These are phyloP conservation scores for Enteromius paludinosus DNA, from an alignment of 2,797 vertebrate species.

Conservation along the genomic window DNA sequence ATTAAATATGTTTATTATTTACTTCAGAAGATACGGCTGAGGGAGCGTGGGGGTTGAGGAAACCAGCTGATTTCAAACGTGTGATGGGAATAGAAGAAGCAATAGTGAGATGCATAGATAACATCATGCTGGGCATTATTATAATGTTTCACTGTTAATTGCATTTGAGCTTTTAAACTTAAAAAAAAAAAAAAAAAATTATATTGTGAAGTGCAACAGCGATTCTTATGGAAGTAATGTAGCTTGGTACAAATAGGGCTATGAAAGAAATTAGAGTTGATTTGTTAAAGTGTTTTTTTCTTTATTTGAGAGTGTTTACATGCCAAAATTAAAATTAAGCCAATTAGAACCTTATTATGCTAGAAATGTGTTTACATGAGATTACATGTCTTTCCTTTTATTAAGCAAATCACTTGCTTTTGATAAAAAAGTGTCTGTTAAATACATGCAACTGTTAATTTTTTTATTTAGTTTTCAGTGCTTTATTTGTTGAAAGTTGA, in stretches of 20 bases:
- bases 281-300: background rate
- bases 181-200: too few relatives aligned
- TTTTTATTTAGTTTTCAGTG: background rate
- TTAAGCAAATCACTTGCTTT: background rate
- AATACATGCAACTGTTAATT: background rate
- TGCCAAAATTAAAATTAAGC: background rate
- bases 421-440: background rate
- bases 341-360: background rate
- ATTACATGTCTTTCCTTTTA: background rate
- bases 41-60: slow-evolving; percentile 52
- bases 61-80: slow-evolving; percentile 55
- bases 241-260: background rate
- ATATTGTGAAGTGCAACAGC: background rate
- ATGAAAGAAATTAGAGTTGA: background rate
- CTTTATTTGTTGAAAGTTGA: background rate
- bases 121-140: slow-evolving; percentile 1
- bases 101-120: slow-evolving; percentile 44
- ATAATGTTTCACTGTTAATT: slow-evolving; percentile 9
- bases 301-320: background rate
- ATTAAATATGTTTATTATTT: slow-evolving; percentile 82
- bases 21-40: slow-evolving; percentile 64
- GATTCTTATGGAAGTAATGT: slow-evolving; percentile 6
- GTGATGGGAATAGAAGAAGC: slow-evolving; percentile 45
- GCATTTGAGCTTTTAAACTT: slow-evolving; percentile 13
- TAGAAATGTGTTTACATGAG: slow-evolving; percentile 6